Evolutionary conservation across 2,797 vertebrate species (phyloP).

Genomic region (Urophycis tenuis): DNA sequence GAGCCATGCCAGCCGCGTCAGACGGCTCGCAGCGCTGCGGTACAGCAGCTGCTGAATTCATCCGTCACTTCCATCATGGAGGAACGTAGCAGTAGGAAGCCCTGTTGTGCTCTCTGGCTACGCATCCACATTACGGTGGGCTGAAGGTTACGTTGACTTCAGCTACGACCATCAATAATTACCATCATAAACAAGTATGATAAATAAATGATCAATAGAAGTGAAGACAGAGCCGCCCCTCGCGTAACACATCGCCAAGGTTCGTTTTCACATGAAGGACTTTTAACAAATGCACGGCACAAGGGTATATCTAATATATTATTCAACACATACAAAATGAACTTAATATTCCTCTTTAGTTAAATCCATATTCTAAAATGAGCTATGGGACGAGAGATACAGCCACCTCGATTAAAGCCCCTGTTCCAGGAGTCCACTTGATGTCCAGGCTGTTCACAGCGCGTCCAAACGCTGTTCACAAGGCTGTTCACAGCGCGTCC

Average conservation of each 20-base stretch:
- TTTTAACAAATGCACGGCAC: not conserved
- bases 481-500: not conserved
- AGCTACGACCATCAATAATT: too few species aligned
- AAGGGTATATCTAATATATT: not conserved
- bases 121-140: not conserved
- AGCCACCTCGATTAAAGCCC: not conserved
- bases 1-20: conserved; percentile 29
- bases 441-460: not conserved
- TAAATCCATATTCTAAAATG: not conserved
- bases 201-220: not conserved
- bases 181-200: not conserved
- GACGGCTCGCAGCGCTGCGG: not conserved
- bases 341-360: not conserved
- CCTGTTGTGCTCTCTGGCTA: not conserved
- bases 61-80: conserved; percentile 7
- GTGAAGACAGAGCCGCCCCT: not conserved
- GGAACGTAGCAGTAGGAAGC: not conserved
- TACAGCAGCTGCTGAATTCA: conserved; percentile 9
- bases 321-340: not conserved
- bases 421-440: not conserved
- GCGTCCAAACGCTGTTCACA: not conserved
- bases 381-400: not conserved
- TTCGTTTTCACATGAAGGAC: not conserved
- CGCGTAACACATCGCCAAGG: not conserved
- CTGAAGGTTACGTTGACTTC: not conserved